Evolutionary conservation across 2,113 vertebrate species (phyloP).

Genomic region (Tursiops truncatus): DNA sequence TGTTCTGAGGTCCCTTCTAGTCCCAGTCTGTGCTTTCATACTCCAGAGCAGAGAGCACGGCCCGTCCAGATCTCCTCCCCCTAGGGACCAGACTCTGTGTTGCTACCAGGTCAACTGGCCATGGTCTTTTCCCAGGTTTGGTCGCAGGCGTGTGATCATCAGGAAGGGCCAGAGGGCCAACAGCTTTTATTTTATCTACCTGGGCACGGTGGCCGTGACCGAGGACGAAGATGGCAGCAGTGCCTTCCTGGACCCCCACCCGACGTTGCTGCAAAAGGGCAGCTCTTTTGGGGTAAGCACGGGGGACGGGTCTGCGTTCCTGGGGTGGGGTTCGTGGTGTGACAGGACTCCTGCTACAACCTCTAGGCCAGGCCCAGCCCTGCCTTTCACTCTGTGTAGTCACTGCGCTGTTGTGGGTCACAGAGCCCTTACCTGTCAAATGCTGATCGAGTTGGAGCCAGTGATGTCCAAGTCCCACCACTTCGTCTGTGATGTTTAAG

Average conservation of each 20-base stretch:
- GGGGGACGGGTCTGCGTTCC: not conserved
- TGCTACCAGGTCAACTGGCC: not conserved
- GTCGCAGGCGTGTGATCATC: slow-evolving; percentile 73
- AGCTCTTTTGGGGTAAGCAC: slow-evolving; percentile 74
- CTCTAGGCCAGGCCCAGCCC: not conserved
- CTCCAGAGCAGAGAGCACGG: not conserved
- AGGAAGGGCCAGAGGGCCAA: slow-evolving; percentile 72
- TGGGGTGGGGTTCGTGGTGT: not conserved
- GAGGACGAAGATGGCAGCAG: slow-evolving; percentile 77
- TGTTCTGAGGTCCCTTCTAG: not conserved
- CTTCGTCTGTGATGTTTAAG: not conserved
- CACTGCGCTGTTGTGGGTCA: not conserved
- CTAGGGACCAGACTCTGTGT: not conserved
- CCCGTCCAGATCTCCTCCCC: not conserved
- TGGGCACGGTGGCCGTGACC: slow-evolving; percentile 71
- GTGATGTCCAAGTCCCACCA: not conserved
- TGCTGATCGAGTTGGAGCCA: not conserved
- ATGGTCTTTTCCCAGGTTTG: slow-evolving; percentile 69
- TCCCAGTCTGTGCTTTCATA: not conserved
- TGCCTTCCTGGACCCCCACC: slow-evolving; percentile 72
- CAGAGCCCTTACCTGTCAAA: not conserved
- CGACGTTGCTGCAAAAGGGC: slow-evolving; percentile 73
- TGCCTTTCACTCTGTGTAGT: not conserved
- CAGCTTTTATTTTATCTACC: slow-evolving; percentile 80
- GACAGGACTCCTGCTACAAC: not conserved